A percentile compares a stretch with the other conserved stretches of the same genome.
Evolutionary conservation across 2,113 vertebrate species (phyloP).

Genomic region (Hymenochirus boettgeri): DNA sequence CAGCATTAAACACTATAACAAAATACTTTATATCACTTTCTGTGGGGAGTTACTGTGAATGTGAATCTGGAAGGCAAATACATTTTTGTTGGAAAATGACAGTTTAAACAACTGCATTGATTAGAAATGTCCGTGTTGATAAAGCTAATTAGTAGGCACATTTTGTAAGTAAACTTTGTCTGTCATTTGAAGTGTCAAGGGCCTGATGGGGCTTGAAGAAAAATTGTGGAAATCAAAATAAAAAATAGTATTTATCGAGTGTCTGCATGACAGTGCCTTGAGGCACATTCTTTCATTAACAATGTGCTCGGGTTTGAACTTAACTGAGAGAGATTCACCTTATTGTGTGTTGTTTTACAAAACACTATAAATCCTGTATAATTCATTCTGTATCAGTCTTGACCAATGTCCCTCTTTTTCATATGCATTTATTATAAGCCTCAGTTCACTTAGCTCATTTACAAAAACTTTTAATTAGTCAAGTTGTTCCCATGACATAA

Average conservation of each 20-base stretch:
- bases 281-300: background rate
- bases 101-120: background rate
- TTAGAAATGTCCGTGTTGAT: background rate
- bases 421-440: no score
- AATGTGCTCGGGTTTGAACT: background rate
- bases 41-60: no score
- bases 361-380: no score
- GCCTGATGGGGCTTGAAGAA: background rate
- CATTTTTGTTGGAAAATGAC: background rate
- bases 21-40: no score
- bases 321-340: background rate
- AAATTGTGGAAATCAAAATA: background rate
- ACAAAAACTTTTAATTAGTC: no score
- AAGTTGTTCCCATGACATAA: no score
- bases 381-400: no score
- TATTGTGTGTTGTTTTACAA: no score
- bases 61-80: background rate
- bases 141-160: background rate
- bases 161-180: background rate
- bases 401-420: no score
- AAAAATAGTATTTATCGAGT: conserved; percentile 1
- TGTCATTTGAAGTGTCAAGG: background rate
- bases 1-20: no score
- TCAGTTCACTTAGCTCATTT: no score
- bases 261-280: background rate